A percentile compares a stretch with the other conserved stretches of the same genome.
These are phyloP conservation scores for Psix sp. DNA, from an alignment of 1,140 invertebrate species.

Conservation along the genomic window DNA sequence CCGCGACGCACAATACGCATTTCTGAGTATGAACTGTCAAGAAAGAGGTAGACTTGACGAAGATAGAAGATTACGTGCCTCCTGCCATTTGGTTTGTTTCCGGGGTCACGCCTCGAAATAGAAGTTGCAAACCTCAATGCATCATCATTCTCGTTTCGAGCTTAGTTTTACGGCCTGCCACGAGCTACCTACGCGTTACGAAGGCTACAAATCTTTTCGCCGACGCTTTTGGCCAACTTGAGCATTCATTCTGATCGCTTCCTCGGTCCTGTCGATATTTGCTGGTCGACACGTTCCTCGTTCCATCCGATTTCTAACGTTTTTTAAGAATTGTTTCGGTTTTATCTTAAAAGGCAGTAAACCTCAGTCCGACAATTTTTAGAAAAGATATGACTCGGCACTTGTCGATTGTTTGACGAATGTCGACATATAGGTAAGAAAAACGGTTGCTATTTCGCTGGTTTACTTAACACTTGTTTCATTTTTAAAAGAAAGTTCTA, in stretches of 20 bases:
- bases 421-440: too few relatives aligned
- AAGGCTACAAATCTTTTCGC: slow-evolving; percentile 63
- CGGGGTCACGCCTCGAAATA: slow-evolving; percentile 75
- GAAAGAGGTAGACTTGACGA: slow-evolving; percentile 40
- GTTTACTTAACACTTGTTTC: too few relatives aligned
- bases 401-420: too few relatives aligned
- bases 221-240: slow-evolving; percentile 56
- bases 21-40: slow-evolving; percentile 54
- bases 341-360: slow-evolving; percentile 42
- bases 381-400: too few relatives aligned
- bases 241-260: slow-evolving; percentile 57
- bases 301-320: slow-evolving; percentile 6
- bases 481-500: too few relatives aligned
- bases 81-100: slow-evolving; percentile 68
- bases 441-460: too few relatives aligned
- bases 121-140: slow-evolving; percentile 70
- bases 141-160: slow-evolving; percentile 71
- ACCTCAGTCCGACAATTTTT: slow-evolving; percentile 20
- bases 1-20: slow-evolving; percentile 58
- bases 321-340: slow-evolving; percentile 40
- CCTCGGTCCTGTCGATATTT: slow-evolving; percentile 57
- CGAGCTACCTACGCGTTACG: slow-evolving; percentile 67
- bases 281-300: slow-evolving; percentile 51
- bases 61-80: slow-evolving; percentile 55
- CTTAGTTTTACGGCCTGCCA: slow-evolving; percentile 73